Base-by-base conservation (phyloP, 2,113 vertebrate genomes). In the Equus przewalskii region DNA sequence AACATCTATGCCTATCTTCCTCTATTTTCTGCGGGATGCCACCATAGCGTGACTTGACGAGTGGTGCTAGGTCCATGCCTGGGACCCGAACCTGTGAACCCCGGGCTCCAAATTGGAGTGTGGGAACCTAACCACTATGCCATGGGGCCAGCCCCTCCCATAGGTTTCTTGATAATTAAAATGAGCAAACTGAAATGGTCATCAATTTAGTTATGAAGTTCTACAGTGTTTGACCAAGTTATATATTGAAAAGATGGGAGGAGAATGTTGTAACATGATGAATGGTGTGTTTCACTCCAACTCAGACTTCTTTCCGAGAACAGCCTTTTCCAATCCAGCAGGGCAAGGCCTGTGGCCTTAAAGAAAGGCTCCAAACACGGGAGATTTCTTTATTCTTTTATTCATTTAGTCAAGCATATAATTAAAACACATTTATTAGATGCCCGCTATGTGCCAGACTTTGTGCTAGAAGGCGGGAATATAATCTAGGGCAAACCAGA, bases 161-260 rank as follows among this genome's bases (percentile, higher is more conserved):
- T 78, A 24, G 28, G 1, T 91, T 97, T 91, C 46, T 81, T 94
- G 30, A 93, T 36, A 12, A 72, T 89, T 90, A 80, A 84, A 89
- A 83, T 91, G 54, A 95, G 84, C 85, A 79, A 83, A 41, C 54
- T 94, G 19, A 21, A 78, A 70, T 54, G 81, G 13, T 82, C 30
- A 79, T 90, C 41, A 86, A 81, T 58, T 82, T 64, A 86, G 80
- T 54, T 88, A 67, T 7, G 16, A 85, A 49, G 9, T 86, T 79
- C 62, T 82, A 24, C 24, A 65, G 62, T 56, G 19, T 84, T 75
- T 16, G 6, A 41, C 91, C 49, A 93, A 54, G 19, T 62, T 96
- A 49, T 41, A 3, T 22, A 33, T 28, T 80, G 56, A 97, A 89
- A 78, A 73, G 49, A 51, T 67, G 75, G 24, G 82, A 82, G 86